Evolutionary conservation across 2,797 vertebrate species (phyloP).

Genomic region (Pseudotriccus pelzelni): DNA sequence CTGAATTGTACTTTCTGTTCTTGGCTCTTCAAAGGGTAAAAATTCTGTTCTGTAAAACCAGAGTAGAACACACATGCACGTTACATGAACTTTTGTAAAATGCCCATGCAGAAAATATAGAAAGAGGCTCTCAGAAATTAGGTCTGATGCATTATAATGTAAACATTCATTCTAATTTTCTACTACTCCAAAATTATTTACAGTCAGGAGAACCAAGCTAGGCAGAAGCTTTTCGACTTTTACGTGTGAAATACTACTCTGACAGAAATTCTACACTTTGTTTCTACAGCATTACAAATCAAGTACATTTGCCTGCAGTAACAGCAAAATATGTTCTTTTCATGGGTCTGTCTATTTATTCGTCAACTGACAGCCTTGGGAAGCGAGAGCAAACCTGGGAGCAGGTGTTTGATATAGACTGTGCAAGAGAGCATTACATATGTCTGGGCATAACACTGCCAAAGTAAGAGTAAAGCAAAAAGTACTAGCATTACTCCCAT

Average conservation of each 20-base stretch:
- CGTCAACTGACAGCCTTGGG: constrained; percentile 36
- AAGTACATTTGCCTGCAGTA: constrained; percentile 14
- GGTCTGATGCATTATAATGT: background rate
- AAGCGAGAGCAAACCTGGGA: constrained; percentile 37
- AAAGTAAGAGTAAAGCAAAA: constrained; percentile 25
- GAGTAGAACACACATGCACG: background rate
- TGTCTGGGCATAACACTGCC: constrained; percentile 16
- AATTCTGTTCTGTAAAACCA: background rate
- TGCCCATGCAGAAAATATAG: background rate
- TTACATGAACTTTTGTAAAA: background rate
- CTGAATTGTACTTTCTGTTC: background rate
- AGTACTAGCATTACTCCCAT: background rate
- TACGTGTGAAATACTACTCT: background rate
- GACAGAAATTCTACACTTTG: background rate
- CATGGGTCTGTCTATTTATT: constrained; percentile 21
- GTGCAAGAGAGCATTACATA: constrained; percentile 13
- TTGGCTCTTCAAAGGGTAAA: background rate
- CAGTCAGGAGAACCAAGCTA: background rate
- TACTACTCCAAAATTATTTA: background rate
- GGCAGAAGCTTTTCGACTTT: background rate
- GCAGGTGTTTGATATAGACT: constrained; percentile 40
- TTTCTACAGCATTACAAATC: background rate
- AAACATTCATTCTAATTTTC: background rate
- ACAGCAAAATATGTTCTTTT: constrained; percentile 35
- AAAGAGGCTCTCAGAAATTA: background rate